Evolutionary conservation across 2,888 invertebrate genomes (phyloP).

Genomic region (Lobophora halterata): DNA sequence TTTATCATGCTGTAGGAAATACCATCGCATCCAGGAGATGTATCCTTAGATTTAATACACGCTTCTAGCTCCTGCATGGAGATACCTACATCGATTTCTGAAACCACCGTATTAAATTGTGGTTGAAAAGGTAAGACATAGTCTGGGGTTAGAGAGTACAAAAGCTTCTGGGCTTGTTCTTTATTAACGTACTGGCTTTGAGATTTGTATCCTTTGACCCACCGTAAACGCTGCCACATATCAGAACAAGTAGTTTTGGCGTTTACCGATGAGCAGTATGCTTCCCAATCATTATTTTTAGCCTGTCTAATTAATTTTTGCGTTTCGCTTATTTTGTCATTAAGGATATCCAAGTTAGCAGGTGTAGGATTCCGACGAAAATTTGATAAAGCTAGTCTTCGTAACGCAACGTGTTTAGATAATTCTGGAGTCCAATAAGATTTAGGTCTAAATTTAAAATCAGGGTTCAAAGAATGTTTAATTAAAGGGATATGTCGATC

Average conservation of each 20-base stretch:
- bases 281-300: neutral
- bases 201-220: neutral
- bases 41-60: slow-evolving; percentile 15
- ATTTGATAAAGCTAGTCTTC: too few relatives aligned
- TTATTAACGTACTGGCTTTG: too few relatives aligned
- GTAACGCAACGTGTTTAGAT: too few relatives aligned
- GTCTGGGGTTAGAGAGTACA: neutral
- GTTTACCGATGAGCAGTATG: neutral
- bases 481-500: too few relatives aligned
- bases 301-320: neutral
- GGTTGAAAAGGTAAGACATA: too few relatives aligned
- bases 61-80: slow-evolving; percentile 14
- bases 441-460: too few relatives aligned
- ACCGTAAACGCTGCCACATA: slow-evolving; percentile 1
- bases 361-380: too few relatives aligned
- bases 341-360: too few relatives aligned
- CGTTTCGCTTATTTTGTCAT: neutral
- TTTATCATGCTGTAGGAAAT: slow-evolving; percentile 16
- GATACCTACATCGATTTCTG: neutral
- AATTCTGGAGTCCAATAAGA: too few relatives aligned
- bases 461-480: too few relatives aligned
- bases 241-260: neutral
- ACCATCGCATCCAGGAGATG: slow-evolving; percentile 18
- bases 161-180: too few relatives aligned
- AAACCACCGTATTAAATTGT: too few relatives aligned